Base-by-base conservation (phyloP, 2,113 vertebrate genomes). In the Planiliza haematocheilus region DNA sequence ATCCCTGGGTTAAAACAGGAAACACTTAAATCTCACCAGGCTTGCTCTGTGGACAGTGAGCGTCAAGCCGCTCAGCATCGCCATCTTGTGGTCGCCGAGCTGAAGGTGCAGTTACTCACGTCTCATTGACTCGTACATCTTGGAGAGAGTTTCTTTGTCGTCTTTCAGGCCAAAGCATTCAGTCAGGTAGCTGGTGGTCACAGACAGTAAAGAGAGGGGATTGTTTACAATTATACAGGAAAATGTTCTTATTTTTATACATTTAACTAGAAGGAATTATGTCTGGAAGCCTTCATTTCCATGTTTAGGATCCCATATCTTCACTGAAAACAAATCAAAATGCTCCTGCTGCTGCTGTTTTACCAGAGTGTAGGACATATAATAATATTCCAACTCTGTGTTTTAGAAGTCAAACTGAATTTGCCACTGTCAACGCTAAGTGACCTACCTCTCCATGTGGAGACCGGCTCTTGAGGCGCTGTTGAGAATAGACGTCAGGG, bases 391-490 rank as follows among this genome's bases (percentile, higher is more conserved):
- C 14, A 45, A 14, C 13, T 16, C 43, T 2, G 7, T 8, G 43
- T 16, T 7, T 39, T 42, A 13, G 39, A 57, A 41, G 41, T 21
- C 1, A 12, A 34, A 39, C 7, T 4, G 10, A n/a, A n/a, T n/a
- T n/a, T n/a, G 10, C 10, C n/a, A 16, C 6, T 24, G 21, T 58
- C 2, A 11, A 39, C 37, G 16, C 20, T 3, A 21, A 34, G 6
- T 41, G 30, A 45, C 85, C 58, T 59, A 98, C 97, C 96, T 96
- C 91, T 99, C 97, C 93, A 98, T 94, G 87, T 83, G 95, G 83
- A 99, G 95, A 60, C 96, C 94, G 59, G 96, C 95, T 81, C 96
- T 95, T 8, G 95, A 95, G 2, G 95, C 95, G 61, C 96, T 97
- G 66, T 95, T 96, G 52, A 98, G 84, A 71, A 99, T 90, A 0